Percentiles rank a stretch among this genome's conserved stretches.
Conservation (phyloP, 2,888 invertebrate species). For the Asteroscopus sphinx region DNA sequence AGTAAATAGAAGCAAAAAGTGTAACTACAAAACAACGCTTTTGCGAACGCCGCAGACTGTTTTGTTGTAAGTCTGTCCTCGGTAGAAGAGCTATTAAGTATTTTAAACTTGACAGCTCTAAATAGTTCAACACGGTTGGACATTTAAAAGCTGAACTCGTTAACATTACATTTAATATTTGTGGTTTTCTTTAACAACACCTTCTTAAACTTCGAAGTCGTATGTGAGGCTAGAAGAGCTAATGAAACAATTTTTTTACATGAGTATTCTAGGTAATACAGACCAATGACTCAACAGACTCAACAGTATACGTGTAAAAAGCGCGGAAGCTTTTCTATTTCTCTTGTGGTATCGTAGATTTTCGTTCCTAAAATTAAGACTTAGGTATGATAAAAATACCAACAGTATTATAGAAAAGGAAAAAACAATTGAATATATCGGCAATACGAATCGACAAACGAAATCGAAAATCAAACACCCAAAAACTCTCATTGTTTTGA, state of each 20-base stretch:
- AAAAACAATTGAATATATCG: constrained; percentile 3
- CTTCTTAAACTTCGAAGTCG: no score
- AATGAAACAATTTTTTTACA: no score
- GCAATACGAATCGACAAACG: constrained; percentile 22
- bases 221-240: no score
- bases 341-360: no score
- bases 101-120: constrained; percentile 44
- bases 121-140: constrained; percentile 31
- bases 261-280: no score
- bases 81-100: constrained; percentile 42
- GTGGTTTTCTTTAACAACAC: no score
- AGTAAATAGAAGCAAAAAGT: constrained; percentile 7
- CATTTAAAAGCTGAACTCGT: constrained; percentile 32
- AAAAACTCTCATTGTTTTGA: constrained; percentile 26
- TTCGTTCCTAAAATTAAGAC: no score
- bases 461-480: constrained; percentile 40
- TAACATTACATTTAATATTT: constrained; percentile 15
- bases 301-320: no score
- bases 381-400: no score
- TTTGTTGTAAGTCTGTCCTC: constrained; percentile 35
- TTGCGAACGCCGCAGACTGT: not conserved
- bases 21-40: constrained; percentile 2
- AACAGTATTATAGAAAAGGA: not conserved
- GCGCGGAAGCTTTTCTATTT: no score
- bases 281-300: no score